Evolutionary conservation across 1,140 invertebrate genomes (phyloP).

Genomic region (Aradophagus sp.): DNA sequence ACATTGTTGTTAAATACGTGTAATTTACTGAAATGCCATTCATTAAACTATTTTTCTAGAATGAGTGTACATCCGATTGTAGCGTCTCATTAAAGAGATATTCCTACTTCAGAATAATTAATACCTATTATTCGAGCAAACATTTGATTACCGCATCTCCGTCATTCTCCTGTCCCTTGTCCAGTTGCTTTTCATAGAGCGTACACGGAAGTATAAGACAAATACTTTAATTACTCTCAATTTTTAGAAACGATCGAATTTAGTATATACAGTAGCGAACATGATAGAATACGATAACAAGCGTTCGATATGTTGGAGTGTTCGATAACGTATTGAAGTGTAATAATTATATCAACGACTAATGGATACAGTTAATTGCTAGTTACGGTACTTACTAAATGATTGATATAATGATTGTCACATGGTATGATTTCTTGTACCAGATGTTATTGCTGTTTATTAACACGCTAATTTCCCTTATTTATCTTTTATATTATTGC

Average conservation of each 20-base stretch:
- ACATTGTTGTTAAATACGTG: no score
- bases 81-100: no score
- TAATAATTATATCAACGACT: slow-evolving; percentile 75
- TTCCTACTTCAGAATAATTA: no score
- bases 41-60: no score
- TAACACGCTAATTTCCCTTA: slow-evolving; percentile 14
- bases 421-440: slow-evolving; percentile 56
- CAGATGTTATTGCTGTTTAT: slow-evolving; percentile 31
- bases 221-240: slow-evolving; percentile 32
- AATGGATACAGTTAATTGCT: slow-evolving; percentile 76
- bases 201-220: slow-evolving; percentile 28
- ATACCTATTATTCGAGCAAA: no score
- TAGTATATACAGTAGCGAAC: slow-evolving; percentile 61
- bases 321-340: slow-evolving; percentile 67
- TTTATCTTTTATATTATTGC: no score
- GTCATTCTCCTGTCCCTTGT: no score
- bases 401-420: slow-evolving; percentile 73
- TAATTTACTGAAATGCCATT: no score
- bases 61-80: no score
- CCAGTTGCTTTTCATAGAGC: no score
- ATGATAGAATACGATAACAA: slow-evolving; percentile 51
- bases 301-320: slow-evolving; percentile 66
- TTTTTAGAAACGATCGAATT: slow-evolving; percentile 62
- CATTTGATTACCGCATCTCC: no score
- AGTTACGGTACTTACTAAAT: slow-evolving; percentile 75